Percentiles rank a stretch among this genome's conserved stretches.
phyloP scores from a whole-genome alignment of 2,888 invertebrate genomes.

The Cephus spinipes region DNA sequence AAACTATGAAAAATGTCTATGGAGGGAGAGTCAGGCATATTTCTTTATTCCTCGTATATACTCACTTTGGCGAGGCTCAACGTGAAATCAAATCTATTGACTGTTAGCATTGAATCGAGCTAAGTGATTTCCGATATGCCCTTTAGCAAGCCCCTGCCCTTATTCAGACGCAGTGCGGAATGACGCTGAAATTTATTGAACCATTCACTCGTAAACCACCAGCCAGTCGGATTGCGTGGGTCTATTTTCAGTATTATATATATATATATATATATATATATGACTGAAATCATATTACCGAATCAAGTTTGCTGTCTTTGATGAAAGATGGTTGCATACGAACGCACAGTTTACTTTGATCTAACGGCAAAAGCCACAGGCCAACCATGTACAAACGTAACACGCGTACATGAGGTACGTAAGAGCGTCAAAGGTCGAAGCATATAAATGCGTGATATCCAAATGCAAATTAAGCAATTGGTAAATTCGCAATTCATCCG shows the following conservation, averaged over 20 bases:
- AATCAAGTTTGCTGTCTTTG: background rate
- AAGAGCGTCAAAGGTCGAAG: background rate
- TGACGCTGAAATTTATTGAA: conserved; percentile 30
- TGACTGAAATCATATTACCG: background rate
- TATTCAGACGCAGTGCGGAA: conserved; percentile 16
- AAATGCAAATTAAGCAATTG: background rate
- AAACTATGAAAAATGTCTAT: background rate
- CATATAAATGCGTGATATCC: background rate
- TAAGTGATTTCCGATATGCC: conserved; percentile 35
- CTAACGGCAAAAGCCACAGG: background rate
- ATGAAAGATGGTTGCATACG: background rate
- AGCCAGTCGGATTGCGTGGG: background rate
- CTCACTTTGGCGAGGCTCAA: background rate
- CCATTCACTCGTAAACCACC: conserved; percentile 25
- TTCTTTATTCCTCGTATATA: background rate
- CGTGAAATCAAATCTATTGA: conserved; percentile 5
- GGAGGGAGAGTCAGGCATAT: no score
- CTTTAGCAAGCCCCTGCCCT: conserved; percentile 30
- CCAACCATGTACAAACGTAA: background rate
- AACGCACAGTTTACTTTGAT: background rate
- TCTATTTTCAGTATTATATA: background rate
- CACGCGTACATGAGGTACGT: background rate
- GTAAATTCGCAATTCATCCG: conserved; percentile 2
- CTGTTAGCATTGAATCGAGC: conserved; percentile 17
- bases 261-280: background rate